These are phyloP conservation scores for Tupaia chinensis DNA, from an alignment of 2,113 vertebrate genomes.

Conservation along the genomic window DNA sequence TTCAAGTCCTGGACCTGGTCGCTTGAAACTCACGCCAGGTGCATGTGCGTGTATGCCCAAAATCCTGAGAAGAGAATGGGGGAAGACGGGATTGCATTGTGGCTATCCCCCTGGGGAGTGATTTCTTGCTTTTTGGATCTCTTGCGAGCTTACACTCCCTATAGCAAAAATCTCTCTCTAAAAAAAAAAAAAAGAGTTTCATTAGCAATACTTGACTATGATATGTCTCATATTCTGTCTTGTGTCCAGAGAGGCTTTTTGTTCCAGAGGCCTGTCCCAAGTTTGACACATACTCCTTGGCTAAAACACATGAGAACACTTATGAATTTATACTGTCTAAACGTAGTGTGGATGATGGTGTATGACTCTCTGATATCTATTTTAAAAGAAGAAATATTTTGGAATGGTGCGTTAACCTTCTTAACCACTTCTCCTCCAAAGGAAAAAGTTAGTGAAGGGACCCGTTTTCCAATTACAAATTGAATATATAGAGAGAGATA, in stretches of 20 bases:
- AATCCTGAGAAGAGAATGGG: too few relatives aligned
- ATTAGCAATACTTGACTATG: background rate
- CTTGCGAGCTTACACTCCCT: too few relatives aligned
- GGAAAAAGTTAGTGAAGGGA: background rate
- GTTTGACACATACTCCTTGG: background rate
- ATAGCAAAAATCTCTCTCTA: too few relatives aligned
- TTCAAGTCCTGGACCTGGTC: too few relatives aligned
- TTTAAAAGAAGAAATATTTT: constrained; percentile 13
- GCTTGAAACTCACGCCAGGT: too few relatives aligned
- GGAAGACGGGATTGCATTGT: too few relatives aligned
- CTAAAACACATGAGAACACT: background rate
- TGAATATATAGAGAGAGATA: background rate
- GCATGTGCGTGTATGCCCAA: too few relatives aligned
- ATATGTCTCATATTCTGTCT: background rate
- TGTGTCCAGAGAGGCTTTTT: background rate
- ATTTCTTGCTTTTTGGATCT: too few relatives aligned
- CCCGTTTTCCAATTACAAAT: background rate
- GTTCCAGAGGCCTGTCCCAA: background rate
- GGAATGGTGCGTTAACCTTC: background rate
- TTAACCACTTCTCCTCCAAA: background rate
- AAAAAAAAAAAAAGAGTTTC: too few relatives aligned
- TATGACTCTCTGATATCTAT: background rate
- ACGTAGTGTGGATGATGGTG: background rate
- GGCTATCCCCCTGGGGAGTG: too few relatives aligned
- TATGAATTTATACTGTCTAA: background rate